Evolutionary conservation across 2,113 vertebrate genomes (phyloP), one percentile per base, ranked within the genome.

Genomic region (Oxyruncus cristatus): DNA sequence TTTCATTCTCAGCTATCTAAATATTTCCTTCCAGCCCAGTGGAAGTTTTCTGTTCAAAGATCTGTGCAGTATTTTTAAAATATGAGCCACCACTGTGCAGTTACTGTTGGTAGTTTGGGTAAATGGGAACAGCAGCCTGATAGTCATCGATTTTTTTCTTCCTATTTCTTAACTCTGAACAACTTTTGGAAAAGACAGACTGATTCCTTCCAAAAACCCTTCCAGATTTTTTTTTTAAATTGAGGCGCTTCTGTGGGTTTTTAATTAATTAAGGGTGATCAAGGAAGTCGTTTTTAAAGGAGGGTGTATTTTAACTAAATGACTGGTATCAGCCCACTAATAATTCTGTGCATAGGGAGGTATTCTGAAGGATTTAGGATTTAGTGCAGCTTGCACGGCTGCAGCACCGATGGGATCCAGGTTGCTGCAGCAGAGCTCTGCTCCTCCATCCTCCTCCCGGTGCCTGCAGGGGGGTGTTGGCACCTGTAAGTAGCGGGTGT

Each of bases 61-160:
- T 47, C 42, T 44, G 5, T n/a, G 7, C 15, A 27, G 8, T 61
- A 11, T 26, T 77, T 77, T 70, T 35, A 13, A 72, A 81, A 28
- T 26, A 35, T 0, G 14, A 66, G 32, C 37, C 49, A 49, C n/a
- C 33, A 2, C 15, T 41, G 1, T 15, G 2, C 1, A 66, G 78
- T 58, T 62, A 3, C 30, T 27, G 19, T 20, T 62, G 74, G 14
- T 56, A 13, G 20, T 12, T 92, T 67, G 21, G 71, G 27, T 70
- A 35, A 50, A 20, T 15, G 33, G 28, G 53, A 65, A 16, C 26
- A 41, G 7, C 53, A 63, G 30, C 32, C 39, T n/a, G 35, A 21
- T 10, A 9, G 41, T 27, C 41, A 58, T 28, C 15, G 2, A 0
- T 39, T 50, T 27, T 50, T 49, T 67, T 35, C 49, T 55, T 61